phyloP scores from a whole-genome alignment of 1,140 invertebrate genomes.

The Oreohelix idahoensis region DNA sequence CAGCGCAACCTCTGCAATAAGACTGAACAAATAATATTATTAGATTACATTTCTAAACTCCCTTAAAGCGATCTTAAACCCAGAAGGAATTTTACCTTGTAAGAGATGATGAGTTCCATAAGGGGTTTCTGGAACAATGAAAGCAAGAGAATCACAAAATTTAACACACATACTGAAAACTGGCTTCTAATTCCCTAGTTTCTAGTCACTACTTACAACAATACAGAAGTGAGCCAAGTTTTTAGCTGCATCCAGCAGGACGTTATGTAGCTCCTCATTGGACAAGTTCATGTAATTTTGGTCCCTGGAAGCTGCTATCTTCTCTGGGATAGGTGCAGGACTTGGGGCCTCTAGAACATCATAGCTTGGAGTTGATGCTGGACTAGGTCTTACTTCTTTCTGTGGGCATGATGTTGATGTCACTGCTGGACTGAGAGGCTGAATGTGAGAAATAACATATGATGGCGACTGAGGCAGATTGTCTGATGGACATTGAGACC shows the following conservation, averaged over 20 bases:
- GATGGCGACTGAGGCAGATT: not conserved
- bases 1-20: no score
- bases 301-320: constrained; percentile 5
- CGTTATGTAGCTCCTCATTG: not conserved
- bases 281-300: constrained; percentile 6
- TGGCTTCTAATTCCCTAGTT: no score
- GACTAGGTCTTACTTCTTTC: constrained; percentile 6
- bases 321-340: not conserved
- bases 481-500: not conserved
- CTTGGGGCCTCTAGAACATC: constrained; percentile 7
- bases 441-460: not conserved
- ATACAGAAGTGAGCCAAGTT: not conserved
- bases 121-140: no score
- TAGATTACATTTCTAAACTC: no score
- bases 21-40: no score
- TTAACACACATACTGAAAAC: no score
- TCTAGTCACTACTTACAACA: constrained; percentile 13
- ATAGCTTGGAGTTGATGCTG: constrained; percentile 1
- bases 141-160: no score
- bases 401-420: not conserved
- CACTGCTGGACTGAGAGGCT: not conserved
- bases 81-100: no score
- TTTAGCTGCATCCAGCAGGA: not conserved
- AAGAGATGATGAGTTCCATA: no score
- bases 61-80: no score